Base-by-base conservation (phyloP, 2,113 vertebrate genomes). In the Butorides virescens region DNA sequence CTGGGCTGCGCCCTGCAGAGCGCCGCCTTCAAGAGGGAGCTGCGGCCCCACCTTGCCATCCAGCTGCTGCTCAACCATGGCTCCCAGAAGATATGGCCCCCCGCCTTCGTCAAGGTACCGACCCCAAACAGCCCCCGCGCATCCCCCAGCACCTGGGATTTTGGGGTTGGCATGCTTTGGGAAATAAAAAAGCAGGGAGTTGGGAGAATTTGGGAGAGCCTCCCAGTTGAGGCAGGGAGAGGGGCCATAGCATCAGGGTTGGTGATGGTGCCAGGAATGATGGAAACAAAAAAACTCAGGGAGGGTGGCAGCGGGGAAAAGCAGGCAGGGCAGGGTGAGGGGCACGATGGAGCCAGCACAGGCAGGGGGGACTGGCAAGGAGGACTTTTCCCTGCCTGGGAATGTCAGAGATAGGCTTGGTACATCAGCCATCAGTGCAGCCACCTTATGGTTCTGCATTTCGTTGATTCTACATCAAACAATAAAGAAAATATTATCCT, bases 51-150 rank as follows among this genome's bases (percentile, higher is more conserved):
- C 36, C 46, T 67, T 36, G 68, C 96, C 0, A 62, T 98, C 52
- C 98, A 98, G 92, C 97, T 95, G 23, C 96, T 99, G 77, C 98
- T 99, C 89, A 98, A 98, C 95, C 97, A 97, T 0, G 98, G 98
- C 32, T 96, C 98, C 49, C 98, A 92, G 13, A 97, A 88, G 32
- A 97, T 98, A 65, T 98, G 98, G 98, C 98, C 98, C 0, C 91
- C 91, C 0, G 97, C 98, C 85, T 98, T 99, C 20, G 8, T 87
- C 59, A 98, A 98, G 98, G 98, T 98, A 97, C 3, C 0, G 0
- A 10, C 42, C 44, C 61, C 21, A 3, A 78, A 22, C 0, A 25
- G 42, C 8, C 4, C n/a, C n/a, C 1, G 0, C 1, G 3, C 26
- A 20, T 4, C 15, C 5, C 18, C 50, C 32, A 2, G 0, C 23